Conservation (phyloP, 1,140 invertebrate genomes). For the Wiebesia pumilae region DNA sequence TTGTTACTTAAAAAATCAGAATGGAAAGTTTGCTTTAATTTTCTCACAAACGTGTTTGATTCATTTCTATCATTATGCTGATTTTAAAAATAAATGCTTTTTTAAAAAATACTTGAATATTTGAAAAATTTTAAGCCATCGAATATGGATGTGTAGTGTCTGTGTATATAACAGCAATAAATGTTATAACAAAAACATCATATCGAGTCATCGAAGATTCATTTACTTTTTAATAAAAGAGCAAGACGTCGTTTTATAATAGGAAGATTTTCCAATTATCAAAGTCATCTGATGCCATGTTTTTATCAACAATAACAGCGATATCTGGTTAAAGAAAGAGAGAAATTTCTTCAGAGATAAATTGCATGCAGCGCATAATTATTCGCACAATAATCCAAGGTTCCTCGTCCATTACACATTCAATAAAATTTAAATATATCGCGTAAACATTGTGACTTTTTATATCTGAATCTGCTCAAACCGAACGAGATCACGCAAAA, state of each 20-base stretch:
- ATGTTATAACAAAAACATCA: not conserved
- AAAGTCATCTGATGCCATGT: not conserved
- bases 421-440: slow-evolving; percentile 35
- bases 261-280: slow-evolving; percentile 12
- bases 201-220: not conserved
- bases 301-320: slow-evolving; percentile 12
- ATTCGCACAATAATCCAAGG: slow-evolving; percentile 43
- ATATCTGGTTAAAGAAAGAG: slow-evolving; percentile 15
- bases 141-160: no score
- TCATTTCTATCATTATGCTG: no score
- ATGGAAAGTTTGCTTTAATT: no score
- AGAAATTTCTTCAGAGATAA: slow-evolving; percentile 33
- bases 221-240: slow-evolving; percentile 1
- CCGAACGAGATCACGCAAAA: not conserved
- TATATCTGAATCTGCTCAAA: not conserved
- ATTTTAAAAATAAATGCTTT: no score
- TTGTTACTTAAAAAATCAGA: no score
- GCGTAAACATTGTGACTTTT: slow-evolving; percentile 28
- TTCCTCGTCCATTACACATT: slow-evolving; percentile 11
- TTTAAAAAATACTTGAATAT: no score
- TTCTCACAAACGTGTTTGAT: no score
- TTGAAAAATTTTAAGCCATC: no score
- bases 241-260: not conserved
- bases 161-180: not conserved
- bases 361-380: not conserved